Base-by-base conservation (phyloP, 2,888 invertebrate species). In the Rugalucina vietnamica region DNA sequence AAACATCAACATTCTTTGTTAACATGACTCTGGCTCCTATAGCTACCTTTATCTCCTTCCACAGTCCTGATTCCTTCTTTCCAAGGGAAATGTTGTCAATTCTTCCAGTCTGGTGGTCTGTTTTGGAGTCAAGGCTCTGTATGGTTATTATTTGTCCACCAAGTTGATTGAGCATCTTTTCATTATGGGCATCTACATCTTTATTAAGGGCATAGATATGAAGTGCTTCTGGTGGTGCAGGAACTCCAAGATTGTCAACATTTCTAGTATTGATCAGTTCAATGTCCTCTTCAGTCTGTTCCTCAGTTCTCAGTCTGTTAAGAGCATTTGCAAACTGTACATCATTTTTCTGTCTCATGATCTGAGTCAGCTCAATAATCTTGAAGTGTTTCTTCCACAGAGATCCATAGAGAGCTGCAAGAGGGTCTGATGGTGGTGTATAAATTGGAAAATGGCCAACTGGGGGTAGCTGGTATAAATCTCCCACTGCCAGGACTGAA, bases 261-360 rank as follows among this genome's bases (percentile, higher is more conserved):
- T 60, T 18, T 77, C 84, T 75, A 10, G 70, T 34, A 43, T 79
- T 50, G 5, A 86, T 32, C 1, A 79, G 10, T 43, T 36, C 37
- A n/a, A 81, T 76, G 36, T 86, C 87, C 36, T 79, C 65, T 60
- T 76, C 82, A 39, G 79, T 82, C 32, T 72, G 78, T 21, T 54
- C 14, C 3, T 21, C 3, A 18, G 54, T 54, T 54, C 54, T 54
- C 4, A 54, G n/a, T 21, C 84, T 83, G 49, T 84, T 86, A 18
- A 86, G 76, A 27, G 65, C n/a, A 10, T 34, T 43, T 54, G 84
- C 86, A 76, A 86, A 86, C 1, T 70, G 39, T 14, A 37, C 43
- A 72, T 85, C 82, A 49, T 79, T 79, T 70, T 76, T 84, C 50
- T 86, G 86, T 5, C 84, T 75, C 79, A 80, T 76, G 18, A 86